Percentiles rank a stretch among this genome's conserved stretches.
Evolutionary conservation across 2,888 invertebrate genomes (phyloP).

Genomic region (Tubiluchus corallicola): DNA sequence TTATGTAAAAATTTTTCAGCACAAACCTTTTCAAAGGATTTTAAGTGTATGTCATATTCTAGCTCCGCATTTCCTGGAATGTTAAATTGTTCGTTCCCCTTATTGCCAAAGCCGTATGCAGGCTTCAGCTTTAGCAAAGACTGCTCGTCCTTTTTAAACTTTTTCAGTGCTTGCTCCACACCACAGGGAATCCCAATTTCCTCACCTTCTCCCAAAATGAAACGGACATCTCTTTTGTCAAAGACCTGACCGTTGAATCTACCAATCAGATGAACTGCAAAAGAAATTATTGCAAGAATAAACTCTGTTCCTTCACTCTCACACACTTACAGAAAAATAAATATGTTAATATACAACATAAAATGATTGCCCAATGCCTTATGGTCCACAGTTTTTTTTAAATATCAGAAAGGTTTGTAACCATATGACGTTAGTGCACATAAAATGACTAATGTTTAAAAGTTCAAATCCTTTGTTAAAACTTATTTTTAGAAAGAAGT

Average conservation of each 20-base stretch:
- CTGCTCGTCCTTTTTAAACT: constrained; percentile 59
- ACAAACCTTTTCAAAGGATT: no score
- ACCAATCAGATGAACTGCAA: constrained; percentile 52
- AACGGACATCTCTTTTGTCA: constrained; percentile 62
- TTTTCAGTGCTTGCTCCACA: constrained; percentile 56
- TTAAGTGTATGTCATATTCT: no score
- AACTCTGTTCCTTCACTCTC: not conserved
- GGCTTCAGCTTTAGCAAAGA: constrained; percentile 49
- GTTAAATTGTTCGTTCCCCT: constrained; percentile 45
- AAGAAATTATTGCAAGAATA: constrained; percentile 12
- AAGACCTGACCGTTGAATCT: constrained; percentile 45
- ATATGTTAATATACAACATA: no score
- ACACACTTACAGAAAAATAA: no score
- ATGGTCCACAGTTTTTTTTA: constrained; percentile 5
- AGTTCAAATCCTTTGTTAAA: no score
- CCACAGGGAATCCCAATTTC: constrained; percentile 57
- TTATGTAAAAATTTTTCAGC: no score
- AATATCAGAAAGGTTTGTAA: not conserved
- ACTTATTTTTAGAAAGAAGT: no score
- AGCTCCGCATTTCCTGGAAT: constrained; percentile 52
- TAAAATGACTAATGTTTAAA: no score
- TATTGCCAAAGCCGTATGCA: constrained; percentile 55
- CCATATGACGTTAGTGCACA: no score
- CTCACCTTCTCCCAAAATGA: constrained; percentile 64
- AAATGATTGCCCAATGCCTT: constrained; percentile 8